Conservation (phyloP, 2,888 invertebrate genomes). For the Ectemnius cavifrons region DNA sequence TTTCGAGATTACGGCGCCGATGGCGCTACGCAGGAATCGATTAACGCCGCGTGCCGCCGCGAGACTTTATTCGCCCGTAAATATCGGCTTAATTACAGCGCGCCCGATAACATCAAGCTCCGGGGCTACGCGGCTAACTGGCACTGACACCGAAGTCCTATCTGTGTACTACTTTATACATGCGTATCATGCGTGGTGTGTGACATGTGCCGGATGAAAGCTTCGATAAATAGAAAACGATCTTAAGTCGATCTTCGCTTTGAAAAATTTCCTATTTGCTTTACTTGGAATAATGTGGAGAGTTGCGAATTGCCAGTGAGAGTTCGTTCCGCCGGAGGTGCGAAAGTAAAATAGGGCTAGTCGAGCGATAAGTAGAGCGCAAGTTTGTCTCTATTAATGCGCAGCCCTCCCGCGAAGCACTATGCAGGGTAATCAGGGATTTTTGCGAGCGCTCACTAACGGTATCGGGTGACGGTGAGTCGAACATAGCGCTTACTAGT, state of each 20-base stretch:
- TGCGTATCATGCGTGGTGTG: too few species aligned
- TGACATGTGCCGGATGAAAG: too few species aligned
- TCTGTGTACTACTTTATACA: too few species aligned
- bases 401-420: slow-evolving; percentile 22
- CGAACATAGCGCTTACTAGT: background rate
- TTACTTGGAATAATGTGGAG: background rate
- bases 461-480: too few species aligned
- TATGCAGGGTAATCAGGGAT: slow-evolving; percentile 45
- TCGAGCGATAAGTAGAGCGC: slow-evolving; percentile 50
- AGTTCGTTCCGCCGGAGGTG: slow-evolving; percentile 34
- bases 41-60: slow-evolving; percentile 16
- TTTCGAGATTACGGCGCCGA: slow-evolving; percentile 31
- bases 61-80: slow-evolving; percentile 33
- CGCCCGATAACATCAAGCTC: slow-evolving; percentile 21
- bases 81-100: slow-evolving; percentile 32
- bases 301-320: slow-evolving; percentile 8
- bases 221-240: too few species aligned
- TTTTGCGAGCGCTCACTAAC: background rate
- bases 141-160: too few species aligned
- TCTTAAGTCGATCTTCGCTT: too few species aligned
- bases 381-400: slow-evolving; percentile 56
- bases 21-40: slow-evolving; percentile 27
- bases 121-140: background rate
- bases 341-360: slow-evolving; percentile 57
- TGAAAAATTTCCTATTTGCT: slow-evolving; percentile 25